Conservation (phyloP, 2,113 vertebrate genomes). For the Cochlearius cochlearius region DNA sequence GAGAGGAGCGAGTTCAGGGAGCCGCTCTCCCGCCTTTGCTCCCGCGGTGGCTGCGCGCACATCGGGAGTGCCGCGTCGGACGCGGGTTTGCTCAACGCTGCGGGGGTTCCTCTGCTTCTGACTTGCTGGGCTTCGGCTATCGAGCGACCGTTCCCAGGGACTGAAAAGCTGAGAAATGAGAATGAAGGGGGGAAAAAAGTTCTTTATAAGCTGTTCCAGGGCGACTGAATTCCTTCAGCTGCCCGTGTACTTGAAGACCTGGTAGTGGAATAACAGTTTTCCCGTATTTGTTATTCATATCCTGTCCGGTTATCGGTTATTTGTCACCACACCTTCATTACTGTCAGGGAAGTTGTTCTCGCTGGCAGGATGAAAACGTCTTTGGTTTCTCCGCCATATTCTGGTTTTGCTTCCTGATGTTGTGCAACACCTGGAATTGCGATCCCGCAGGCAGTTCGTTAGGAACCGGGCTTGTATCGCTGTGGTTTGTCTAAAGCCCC, state of each 20-base stretch:
- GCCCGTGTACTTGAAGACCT: neutral
- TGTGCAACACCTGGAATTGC: neutral
- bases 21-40: neutral
- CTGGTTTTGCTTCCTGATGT: neutral
- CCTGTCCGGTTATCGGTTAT: conserved; percentile 21
- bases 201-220: neutral
- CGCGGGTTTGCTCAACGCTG: neutral
- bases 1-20: conserved; percentile 41
- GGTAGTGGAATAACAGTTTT: conserved; percentile 45
- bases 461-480: neutral
- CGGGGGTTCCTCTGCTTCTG: neutral
- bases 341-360: neutral
- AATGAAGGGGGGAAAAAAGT: neutral
- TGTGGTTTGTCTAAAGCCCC: neutral
- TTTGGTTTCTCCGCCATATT: neutral
- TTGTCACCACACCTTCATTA: conserved; percentile 33
- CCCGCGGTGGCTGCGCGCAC: neutral
- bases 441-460: neutral
- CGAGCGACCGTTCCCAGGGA: neutral
- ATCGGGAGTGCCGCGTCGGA: accelerated
- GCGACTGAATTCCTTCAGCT: conserved; percentile 28
- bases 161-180: neutral
- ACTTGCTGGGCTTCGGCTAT: neutral
- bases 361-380: neutral
- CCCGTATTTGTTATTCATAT: neutral